Evolutionary conservation across 1,140 invertebrate species (phyloP), one percentile per base, ranked within the genome.

Genomic region (Cepaea nemoralis): DNA sequence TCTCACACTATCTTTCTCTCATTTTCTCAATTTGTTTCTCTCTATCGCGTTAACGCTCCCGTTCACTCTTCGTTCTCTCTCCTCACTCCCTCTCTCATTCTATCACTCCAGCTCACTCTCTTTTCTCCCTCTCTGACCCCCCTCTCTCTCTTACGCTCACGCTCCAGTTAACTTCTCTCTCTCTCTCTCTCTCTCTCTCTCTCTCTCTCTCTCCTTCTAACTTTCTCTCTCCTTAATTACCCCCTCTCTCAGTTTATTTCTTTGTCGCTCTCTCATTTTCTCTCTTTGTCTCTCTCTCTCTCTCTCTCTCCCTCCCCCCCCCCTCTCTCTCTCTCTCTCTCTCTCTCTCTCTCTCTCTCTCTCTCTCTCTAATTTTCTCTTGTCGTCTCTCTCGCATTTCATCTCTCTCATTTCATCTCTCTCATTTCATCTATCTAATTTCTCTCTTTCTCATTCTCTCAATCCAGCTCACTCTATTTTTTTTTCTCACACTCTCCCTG

Each of bases 301-400:
- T 8, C 31, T 27, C 31, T 27, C 31, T 27, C 31, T n/a, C 31
- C 19, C 45, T 48, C 8, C 8, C 45, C 19, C 8, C 19, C 45
- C 19, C 45, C 19, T 48, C 19, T 19, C 19, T 48, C 8, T 19
- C 10, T n/a, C 24, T 66, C 24, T 66, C 63, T 66, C 12, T 8
- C 63, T 66, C 24, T 66, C 63, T 66, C 24, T 66, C 63, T 66
- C 24, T n/a, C n/a, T n/a, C n/a, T n/a, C n/a, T n/a, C n/a, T n/a
- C n/a, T n/a, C n/a, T n/a, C n/a, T n/a, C n/a, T 66, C 63, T 66
- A n/a, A n/a, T n/a, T n/a, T n/a, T n/a, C 24, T 66, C 63, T 66
- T 8, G 10, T n/a, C 31, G 27, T 66, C 63, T 66, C 24, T 66
- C 24, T 66, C 24, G 12, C 63, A 10, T 10, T n/a, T 33, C 27